Evolutionary conservation across 2,888 invertebrate species (phyloP).

Genomic region (Disparrhopalites patrizii): DNA sequence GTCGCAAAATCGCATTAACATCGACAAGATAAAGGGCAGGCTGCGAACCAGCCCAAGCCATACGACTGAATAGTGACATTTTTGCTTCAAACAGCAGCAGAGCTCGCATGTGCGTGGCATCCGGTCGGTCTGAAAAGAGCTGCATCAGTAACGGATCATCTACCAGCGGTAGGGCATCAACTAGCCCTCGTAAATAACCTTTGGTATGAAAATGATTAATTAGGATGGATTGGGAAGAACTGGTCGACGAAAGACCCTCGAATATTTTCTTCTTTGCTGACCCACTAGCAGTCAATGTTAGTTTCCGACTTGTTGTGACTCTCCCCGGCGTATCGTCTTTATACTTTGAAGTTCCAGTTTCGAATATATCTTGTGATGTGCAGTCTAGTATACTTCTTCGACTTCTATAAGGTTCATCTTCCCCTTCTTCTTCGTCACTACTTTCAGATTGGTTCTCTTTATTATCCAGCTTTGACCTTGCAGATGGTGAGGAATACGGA

Average conservation of each 20-base stretch:
- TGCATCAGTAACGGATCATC: slow-evolving; percentile 41
- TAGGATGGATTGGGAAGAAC: slow-evolving; percentile 19
- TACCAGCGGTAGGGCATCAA: slow-evolving; percentile 35
- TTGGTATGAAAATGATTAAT: slow-evolving; percentile 37
- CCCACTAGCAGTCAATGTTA: neutral
- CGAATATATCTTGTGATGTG: slow-evolving; percentile 26
- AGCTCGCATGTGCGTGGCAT: slow-evolving; percentile 35
- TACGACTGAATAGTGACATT: slow-evolving; percentile 39
- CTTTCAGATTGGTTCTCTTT: slow-evolving; percentile 23
- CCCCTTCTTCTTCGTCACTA: slow-evolving; percentile 20
- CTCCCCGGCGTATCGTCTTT: slow-evolving; percentile 13
- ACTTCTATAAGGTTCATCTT: too few species aligned
- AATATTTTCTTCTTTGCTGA: slow-evolving; percentile 13
- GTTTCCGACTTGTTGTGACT: slow-evolving; percentile 16
- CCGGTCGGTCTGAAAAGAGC: slow-evolving; percentile 33
- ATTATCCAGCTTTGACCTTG: neutral
- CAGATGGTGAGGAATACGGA: neutral
- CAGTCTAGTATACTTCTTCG: slow-evolving; percentile 22
- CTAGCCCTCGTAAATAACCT: slow-evolving; percentile 41
- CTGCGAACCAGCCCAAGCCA: slow-evolving; percentile 38
- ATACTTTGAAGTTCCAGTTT: neutral
- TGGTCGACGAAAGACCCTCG: slow-evolving; percentile 5
- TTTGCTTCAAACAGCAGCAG: slow-evolving; percentile 46
- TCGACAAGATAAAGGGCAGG: slow-evolving; percentile 41
- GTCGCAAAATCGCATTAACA: slow-evolving; percentile 35